These are phyloP conservation scores for Serilophus lunatus DNA, from an alignment of 2,113 vertebrate genomes.

Conservation along the genomic window DNA sequence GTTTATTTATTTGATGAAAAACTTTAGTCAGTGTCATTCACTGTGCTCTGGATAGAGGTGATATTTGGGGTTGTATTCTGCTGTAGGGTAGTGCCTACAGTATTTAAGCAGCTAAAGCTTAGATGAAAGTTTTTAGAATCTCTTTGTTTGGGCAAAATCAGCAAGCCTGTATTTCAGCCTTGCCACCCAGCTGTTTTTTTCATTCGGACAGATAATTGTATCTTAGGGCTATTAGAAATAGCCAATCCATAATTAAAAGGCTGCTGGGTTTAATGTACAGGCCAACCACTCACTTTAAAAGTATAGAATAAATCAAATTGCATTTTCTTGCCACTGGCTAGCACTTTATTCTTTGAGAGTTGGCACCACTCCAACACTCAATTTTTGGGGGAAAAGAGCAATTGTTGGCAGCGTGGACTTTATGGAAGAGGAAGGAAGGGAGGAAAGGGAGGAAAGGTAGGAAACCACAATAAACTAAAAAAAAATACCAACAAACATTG, in stretches of 20 bases:
- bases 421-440: background rate
- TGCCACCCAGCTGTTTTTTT: slow-evolving; percentile 19
- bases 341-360: slow-evolving; percentile 7
- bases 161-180: background rate
- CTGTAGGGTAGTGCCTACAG: background rate
- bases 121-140: background rate
- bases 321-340: slow-evolving; percentile 48
- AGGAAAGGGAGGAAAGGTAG: no score
- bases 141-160: background rate
- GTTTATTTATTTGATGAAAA: background rate
- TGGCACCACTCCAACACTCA: slow-evolving; percentile 2
- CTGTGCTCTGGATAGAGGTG: background rate
- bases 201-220: background rate
- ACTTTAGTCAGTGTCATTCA: background rate
- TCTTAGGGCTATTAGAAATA: slow-evolving; percentile 37
- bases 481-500: rapidly evolving
- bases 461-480: no score
- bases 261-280: slow-evolving; percentile 30
- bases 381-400: slow-evolving; percentile 7
- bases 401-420: background rate
- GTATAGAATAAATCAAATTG: slow-evolving; percentile 32
- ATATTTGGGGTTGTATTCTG: background rate
- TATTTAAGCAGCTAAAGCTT: background rate
- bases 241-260: slow-evolving; percentile 55
- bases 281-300: slow-evolving; percentile 17